Conservation (phyloP, 2,113 vertebrate species). For the Coreoperca whiteheadi region DNA sequence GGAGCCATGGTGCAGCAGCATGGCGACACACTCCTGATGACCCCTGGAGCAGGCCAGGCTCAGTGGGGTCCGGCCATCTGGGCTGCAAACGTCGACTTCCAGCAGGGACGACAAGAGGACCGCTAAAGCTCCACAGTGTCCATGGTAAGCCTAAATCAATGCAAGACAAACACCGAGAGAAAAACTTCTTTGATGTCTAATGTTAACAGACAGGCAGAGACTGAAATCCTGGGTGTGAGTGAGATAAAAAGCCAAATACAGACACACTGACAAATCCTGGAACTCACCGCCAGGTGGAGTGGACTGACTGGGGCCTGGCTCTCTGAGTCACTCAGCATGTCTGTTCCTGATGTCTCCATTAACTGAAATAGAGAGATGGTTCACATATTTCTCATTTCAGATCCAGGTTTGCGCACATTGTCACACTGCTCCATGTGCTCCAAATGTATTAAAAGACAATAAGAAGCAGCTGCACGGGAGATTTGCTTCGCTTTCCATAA, state of each 20-base stretch:
- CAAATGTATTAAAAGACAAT: not conserved
- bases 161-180: not conserved
- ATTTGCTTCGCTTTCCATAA: not conserved
- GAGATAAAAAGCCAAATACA: not conserved
- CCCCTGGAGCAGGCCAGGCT: constrained; percentile 95
- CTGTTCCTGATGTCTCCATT: constrained; percentile 95
- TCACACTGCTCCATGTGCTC: not conserved
- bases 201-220: not conserved
- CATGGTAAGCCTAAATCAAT: constrained; percentile 90
- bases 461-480: not conserved
- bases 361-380: constrained; percentile 83
- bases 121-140: constrained; percentile 95
- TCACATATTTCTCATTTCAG: not conserved
- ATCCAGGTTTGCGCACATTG: not conserved
- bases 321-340: constrained; percentile 91
- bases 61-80: constrained; percentile 93
- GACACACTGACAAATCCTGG: not conserved
- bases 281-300: constrained; percentile 95
- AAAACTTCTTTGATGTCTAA: not conserved
- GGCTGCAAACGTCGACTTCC: constrained; percentile 94
- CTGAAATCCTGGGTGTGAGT: not conserved
- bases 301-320: constrained; percentile 93
- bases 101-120: constrained; percentile 93
- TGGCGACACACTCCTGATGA: constrained; percentile 95
- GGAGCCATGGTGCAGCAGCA: constrained; percentile 96